Evolutionary conservation across 92 coral and sea anemone species (phyloP).

Genomic region (Palythoa grandiflora): DNA sequence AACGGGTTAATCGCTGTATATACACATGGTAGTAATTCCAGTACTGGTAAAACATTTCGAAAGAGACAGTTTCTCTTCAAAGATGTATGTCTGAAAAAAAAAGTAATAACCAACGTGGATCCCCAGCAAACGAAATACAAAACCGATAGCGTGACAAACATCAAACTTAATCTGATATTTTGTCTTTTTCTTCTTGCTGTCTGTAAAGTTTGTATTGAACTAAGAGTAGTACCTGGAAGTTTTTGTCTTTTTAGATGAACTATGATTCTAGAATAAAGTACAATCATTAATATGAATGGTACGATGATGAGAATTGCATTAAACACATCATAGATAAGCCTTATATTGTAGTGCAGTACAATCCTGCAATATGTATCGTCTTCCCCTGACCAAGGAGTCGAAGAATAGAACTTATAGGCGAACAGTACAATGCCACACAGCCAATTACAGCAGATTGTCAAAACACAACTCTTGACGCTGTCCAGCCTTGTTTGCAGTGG

Average conservation of each 20-base stretch:
- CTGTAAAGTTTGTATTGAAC: background rate
- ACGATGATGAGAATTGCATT: background rate
- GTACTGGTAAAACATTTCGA: background rate
- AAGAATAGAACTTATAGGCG: background rate
- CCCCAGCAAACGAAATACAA: slow-evolving; percentile 9
- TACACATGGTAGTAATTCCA: background rate
- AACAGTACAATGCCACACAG: background rate
- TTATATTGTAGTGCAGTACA: background rate
- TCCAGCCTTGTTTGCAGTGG: background rate
- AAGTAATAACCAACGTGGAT: background rate
- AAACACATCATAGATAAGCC: background rate
- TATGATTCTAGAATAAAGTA: slow-evolving; percentile 15
- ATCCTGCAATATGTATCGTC: background rate
- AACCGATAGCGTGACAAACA: background rate
- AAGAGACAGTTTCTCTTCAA: background rate
- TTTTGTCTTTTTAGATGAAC: background rate
- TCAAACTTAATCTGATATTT: slow-evolving; percentile 2
- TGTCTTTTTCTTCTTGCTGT: background rate
- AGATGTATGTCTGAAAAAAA: background rate
- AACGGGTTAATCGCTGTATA: background rate
- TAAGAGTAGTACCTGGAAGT: background rate
- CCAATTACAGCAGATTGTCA: slow-evolving; percentile 1
- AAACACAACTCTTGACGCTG: background rate
- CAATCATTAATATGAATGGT: background rate
- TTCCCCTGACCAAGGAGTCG: background rate